Evolutionary conservation across 2,888 invertebrate genomes (phyloP), one percentile per base, ranked within the genome.

Genomic region (Caenorhabditis becei): DNA sequence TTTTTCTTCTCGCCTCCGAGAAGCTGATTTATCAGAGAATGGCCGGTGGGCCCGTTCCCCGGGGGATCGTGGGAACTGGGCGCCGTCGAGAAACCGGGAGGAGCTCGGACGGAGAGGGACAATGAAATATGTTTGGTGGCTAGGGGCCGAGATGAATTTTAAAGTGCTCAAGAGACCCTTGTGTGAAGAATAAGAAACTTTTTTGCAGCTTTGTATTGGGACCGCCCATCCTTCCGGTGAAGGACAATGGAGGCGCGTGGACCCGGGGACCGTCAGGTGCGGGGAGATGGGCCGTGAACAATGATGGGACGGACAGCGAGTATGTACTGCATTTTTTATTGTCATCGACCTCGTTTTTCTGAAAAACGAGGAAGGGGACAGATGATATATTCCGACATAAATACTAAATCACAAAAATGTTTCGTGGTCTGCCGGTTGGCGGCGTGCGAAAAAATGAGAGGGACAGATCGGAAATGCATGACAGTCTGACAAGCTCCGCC

Each of bases 81-180:
- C 41, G 41, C 58, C 44, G 28, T 44, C 61, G 44, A 61, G 23
- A 44, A 59, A 24, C 16, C 10, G 41, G 41, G 16, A 14, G 41
- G 14, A 41, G 26, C 14, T 0, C 24, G 26, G 24, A 20, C n/a
- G 24, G 11, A 10, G 11, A 7, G 62, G 62, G 62, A 63, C 72
- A 72, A 72, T 72, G 72, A 72, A 72, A 72, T 65, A 72, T 72
- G 72, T 70, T 61, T 61, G 32, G 32, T 66, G 67, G 32, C 49
- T 8, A 10, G 1, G 44, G 44, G 61, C 35, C 62, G 37, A 72
- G 72, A 72, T 72, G 72, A 72, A 72, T 72, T 72, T 72, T 72
- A 54, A 62, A 72, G 72, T 72, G 72, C 54, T 59, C 35, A 24
- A 51, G 28, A 41, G 54, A 23, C 66, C n/a, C 66, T 67, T 67